These are phyloP conservation scores for Trogon melanurus DNA, from an alignment of 2,113 vertebrate species.

Conservation along the genomic window DNA sequence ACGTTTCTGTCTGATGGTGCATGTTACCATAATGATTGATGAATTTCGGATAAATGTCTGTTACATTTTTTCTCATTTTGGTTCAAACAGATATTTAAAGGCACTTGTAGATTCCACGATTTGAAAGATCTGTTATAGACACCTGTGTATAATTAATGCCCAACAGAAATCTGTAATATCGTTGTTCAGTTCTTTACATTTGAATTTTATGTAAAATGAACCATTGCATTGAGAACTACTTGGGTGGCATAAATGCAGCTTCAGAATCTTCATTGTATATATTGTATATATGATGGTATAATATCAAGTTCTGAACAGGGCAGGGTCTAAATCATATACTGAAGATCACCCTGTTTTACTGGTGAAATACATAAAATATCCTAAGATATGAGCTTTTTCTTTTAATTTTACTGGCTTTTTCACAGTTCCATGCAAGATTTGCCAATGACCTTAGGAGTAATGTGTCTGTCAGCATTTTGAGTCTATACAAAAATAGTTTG, in stretches of 20 bases:
- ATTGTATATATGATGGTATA: not conserved
- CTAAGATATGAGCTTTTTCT: not conserved
- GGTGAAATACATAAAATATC: not conserved
- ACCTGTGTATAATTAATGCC: not conserved
- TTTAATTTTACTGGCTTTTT: not conserved
- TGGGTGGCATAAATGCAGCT: not conserved
- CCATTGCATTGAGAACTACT: not conserved
- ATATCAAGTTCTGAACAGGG: not conserved
- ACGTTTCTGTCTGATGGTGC: not conserved
- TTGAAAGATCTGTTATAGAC: not conserved
- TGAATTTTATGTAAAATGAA: constrained; percentile 5
- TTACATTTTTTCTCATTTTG: not conserved
- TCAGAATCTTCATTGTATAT: not conserved
- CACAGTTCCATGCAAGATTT: not conserved
- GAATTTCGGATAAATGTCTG: not conserved
- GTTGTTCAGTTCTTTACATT: not conserved
- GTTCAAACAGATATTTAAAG: not conserved
- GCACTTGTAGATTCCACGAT: not conserved
- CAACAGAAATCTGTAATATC: not conserved
- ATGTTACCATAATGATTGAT: not conserved
- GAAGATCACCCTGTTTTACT: not conserved
- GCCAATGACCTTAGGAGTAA: not conserved
- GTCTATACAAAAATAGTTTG: not conserved
- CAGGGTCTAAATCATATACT: not conserved
- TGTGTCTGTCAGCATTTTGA: not conserved